Evolutionary conservation across 2,888 invertebrate genomes (phyloP).

Genomic region (Acanthoscelides obtectus): DNA sequence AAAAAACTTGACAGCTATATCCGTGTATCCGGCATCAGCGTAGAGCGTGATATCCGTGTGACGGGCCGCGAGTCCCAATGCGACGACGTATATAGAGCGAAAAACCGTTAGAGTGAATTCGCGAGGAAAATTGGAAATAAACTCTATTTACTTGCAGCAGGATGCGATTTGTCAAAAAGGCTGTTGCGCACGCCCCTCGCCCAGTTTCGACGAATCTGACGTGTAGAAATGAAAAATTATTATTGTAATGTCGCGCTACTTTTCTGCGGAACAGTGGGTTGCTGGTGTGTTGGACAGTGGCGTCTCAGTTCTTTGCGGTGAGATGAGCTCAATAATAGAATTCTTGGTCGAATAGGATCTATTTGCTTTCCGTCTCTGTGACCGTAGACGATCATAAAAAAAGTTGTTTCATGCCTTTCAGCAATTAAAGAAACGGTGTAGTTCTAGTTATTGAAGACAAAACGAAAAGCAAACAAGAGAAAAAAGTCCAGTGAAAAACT

Average conservation of each 20-base stretch:
- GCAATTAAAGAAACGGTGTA: no score
- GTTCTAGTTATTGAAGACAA: no score
- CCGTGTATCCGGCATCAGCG: neutral
- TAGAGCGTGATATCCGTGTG: neutral
- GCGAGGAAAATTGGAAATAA: slow-evolving; percentile 7
- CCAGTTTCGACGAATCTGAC: neutral
- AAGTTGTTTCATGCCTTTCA: no score
- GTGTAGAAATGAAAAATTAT: neutral
- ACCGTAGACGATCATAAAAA: no score
- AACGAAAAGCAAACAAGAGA: no score
- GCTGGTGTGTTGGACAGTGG: neutral
- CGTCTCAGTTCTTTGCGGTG: no score
- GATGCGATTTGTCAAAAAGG: slow-evolving; percentile 7
- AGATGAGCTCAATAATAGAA: no score
- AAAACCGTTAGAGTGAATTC: neutral
- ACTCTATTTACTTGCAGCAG: slow-evolving; percentile 6
- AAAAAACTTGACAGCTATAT: neutral
- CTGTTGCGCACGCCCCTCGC: neutral
- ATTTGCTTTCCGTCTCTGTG: no score
- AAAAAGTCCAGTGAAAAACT: no score
- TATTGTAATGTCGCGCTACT: neutral
- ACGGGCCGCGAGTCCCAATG: neutral
- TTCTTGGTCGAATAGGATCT: no score
- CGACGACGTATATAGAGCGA: neutral
- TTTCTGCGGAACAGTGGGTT: neutral